Conservation (phyloP, 2,888 invertebrate genomes). For the Papilio gigon region DNA sequence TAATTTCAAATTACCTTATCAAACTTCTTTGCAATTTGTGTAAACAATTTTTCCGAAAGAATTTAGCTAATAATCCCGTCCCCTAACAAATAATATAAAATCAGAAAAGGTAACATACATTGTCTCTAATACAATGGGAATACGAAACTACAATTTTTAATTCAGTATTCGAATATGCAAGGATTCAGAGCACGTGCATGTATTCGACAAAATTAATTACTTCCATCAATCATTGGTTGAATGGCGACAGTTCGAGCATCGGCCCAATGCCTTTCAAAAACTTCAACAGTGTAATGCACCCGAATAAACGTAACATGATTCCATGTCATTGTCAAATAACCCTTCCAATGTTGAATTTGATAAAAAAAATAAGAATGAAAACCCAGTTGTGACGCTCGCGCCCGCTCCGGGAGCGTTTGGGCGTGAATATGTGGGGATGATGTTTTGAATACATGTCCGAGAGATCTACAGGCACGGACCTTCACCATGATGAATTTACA, state of each 20-base stretch:
- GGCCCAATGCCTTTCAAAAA: constrained; percentile 74
- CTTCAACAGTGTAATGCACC: constrained; percentile 55
- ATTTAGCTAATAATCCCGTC: constrained; percentile 12
- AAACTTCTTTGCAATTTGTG: background rate
- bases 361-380: constrained; percentile 51
- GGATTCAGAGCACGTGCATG: constrained; percentile 58
- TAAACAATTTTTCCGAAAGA: background rate
- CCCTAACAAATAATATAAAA: constrained; percentile 38
- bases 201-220: constrained; percentile 79
- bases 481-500: too few species aligned
- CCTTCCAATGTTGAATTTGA: constrained; percentile 58
- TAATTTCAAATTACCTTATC: background rate
- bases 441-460: constrained; percentile 62
- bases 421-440: constrained; percentile 69
- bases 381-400: constrained; percentile 55
- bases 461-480: too few species aligned
- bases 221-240: constrained; percentile 78
- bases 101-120: constrained; percentile 58
- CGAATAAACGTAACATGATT: constrained; percentile 76
- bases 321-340: constrained; percentile 69
- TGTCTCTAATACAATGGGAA: constrained; percentile 59
- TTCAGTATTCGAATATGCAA: constrained; percentile 69
- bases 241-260: constrained; percentile 66
- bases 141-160: constrained; percentile 58
- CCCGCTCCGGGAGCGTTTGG: constrained; percentile 59